Base-by-base conservation (phyloP, 1,140 invertebrate species). In the Homalodisca vitripennis region DNA sequence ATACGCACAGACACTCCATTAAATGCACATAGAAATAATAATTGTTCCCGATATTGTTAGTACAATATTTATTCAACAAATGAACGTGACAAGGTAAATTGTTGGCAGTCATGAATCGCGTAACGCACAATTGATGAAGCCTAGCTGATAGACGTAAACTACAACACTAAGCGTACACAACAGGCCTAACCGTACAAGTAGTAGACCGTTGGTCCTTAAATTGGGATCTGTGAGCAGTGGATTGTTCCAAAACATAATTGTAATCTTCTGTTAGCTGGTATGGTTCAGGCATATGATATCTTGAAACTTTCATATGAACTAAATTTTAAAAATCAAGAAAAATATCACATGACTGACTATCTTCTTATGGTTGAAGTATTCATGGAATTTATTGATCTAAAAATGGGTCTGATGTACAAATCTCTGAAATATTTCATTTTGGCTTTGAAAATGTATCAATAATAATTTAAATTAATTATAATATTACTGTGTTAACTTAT, bases 41-140 rank as follows among this genome's bases (percentile, higher is more conserved):
- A 27, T 60, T 60, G 55, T 60, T 60, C 55, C 55, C 55, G 26
- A 60, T 60, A 60, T 60, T 60, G 48, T 60, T 60, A 60, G 26
- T 60, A 60, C 55, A 41, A 41, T 41, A 41, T 41, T 41, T 41
- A 41, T 17, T 41, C 55, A 60, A 60, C 55, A 60, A 60, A 60
- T 27, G n/a, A 51, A 12, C n/a, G 48, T 51, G 6, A 51, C n/a
- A 51, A n/a, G 3, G 17, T 10, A 10, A 51, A 20, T 12, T 20
- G 48, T n/a, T 51, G 48, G 48, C 48, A 51, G 48, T 51, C 48
- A 51, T 51, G 48, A 20, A 51, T 20, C 48, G 48, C 48, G 22
- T 51, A 51, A 20, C n/a, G 48, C 48, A 51, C 48, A 51, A 51
- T 51, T 51, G 48, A 51, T 51, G 48, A 51, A 51, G 48, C 48